Evolutionary conservation across 2,113 vertebrate species (phyloP), one percentile per base, ranked within the genome.

Genomic region (Scomber scombrus): DNA sequence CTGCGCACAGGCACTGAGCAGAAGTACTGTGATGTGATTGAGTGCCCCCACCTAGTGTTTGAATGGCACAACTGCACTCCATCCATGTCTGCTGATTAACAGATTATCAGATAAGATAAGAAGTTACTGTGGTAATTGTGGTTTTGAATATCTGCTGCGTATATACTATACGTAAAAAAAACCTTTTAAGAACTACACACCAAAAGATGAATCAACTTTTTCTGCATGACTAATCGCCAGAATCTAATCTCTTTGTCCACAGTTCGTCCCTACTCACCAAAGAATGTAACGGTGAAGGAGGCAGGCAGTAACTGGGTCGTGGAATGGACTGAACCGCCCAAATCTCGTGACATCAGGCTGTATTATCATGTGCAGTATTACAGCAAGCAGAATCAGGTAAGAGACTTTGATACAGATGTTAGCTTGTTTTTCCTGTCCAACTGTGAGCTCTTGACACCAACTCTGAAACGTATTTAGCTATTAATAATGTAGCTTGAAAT

Each of bases 251-350:
- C 19, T 84, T 18, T 4, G 19, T 69, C 0, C 7, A 1, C 87
- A 95, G 95, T 95, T 68, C 75, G 12, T 14, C 89, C 90, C 11
- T 6, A 72, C 9, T 67, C 75, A 0, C 93, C 93, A 3, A 16
- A 0, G 19, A 4, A 65, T 2, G 71, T 95, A 0, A 13, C 5
- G 0, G 86, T 93, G 66, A 77, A 0, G 3, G 16, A 85, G 31
- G 26, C 57, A 1, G 16, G 49, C 5, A 10, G 1, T 0, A 21
- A 58, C 73, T 94, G 91, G 93, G 19, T 60, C 0, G 84, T 95
- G 40, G 69, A 64, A 4, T 95, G 95, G 95, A 67, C 57, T 0
- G 0, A 10, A 13, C 85, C 91, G 0, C 45, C 2, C 15, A 46
- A 10, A n/a, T 1, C 1, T 1, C 0, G 29, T 0, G 0, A 0